phyloP scores from a whole-genome alignment of 2,113 vertebrate species.

The Vanacampus margaritifer region DNA sequence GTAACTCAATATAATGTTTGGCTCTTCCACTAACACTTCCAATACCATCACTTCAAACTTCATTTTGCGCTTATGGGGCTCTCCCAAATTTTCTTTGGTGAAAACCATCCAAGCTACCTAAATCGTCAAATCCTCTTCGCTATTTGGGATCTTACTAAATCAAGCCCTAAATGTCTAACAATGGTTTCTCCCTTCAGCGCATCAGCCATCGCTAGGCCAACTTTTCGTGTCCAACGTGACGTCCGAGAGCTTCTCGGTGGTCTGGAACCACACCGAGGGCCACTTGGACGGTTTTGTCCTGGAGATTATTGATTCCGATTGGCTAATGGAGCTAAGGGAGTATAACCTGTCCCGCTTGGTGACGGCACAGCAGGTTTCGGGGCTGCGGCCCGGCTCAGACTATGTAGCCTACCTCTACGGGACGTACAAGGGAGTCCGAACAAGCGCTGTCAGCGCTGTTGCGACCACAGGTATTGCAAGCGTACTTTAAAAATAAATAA shows the following conservation, averaged over 20 bases:
- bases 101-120: not conserved
- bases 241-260: slow-evolving; percentile 85
- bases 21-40: not conserved
- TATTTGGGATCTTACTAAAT: not conserved
- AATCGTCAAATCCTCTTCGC: not conserved
- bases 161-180: slow-evolving; percentile 46
- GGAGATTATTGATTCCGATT: slow-evolving; percentile 96
- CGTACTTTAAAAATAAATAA: slow-evolving; percentile 1
- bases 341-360: slow-evolving; percentile 80
- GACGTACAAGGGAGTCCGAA: slow-evolving; percentile 74
- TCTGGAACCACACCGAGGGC: slow-evolving; percentile 80
- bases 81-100: not conserved
- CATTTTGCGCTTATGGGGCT: not conserved
- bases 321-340: slow-evolving; percentile 82
- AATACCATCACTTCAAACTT: not conserved
- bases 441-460: slow-evolving; percentile 80
- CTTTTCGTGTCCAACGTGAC: slow-evolving; percentile 82
- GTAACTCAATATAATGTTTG: not conserved
- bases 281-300: slow-evolving; percentile 83
- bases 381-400: slow-evolving; percentile 86
- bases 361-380: slow-evolving; percentile 77
- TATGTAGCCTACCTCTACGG: slow-evolving; percentile 93
- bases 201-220: slow-evolving; percentile 78
- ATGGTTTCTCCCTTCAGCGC: slow-evolving; percentile 79
- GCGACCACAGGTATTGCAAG: slow-evolving; percentile 85